Evolutionary conservation across 2,888 invertebrate species (phyloP), one percentile per base, ranked within the genome.

Genomic region (Drosophila phalerata): DNA sequence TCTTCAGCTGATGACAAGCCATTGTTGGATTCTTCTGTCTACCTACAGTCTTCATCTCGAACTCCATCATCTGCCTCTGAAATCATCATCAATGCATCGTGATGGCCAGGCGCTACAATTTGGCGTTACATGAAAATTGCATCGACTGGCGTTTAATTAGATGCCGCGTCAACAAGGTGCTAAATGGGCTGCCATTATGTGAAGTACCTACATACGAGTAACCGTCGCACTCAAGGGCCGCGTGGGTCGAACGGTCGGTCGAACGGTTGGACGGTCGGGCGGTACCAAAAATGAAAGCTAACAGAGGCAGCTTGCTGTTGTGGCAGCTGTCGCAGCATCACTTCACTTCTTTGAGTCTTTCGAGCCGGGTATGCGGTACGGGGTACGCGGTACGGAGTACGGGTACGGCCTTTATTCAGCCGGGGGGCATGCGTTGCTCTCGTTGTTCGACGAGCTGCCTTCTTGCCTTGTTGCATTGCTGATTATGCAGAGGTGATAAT

Each of bases 111-210:
- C 84, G 87, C 83, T 85, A 83, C 87, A 85, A 79, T 83, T 87
- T 83, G 83, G 85, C 79, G 76, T 79, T 81, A 86, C 84, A 86
- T 76, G 71, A 78, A 88, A 85, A 84, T 74, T 86, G 88, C 72
- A 71, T 30, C 58, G 49, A 47, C 42, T 42, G 64, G 70, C 80
- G 77, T 88, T 90, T 91, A 91, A 91, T 91, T 90, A 91, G 91
- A 88, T 86, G 84, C 85, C 84, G 90, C 91, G 81, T 91, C 91
- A 91, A 91, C 91, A 91, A 91, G 91, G 91, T 91, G 91, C 90
- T 91, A 91, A 91, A 88, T 91, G 91, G 81, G 70, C 77, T 77
- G 79, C 86, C 86, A 91, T 91, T 91, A 91, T 65, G 34, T 38
- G 49, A 38, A 62, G 68, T 63, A 67, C 42, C 8, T 17, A 38